These are phyloP conservation scores for Brachyalestes nurse DNA, from an alignment of 2,797 vertebrate species.

Conservation along the genomic window DNA sequence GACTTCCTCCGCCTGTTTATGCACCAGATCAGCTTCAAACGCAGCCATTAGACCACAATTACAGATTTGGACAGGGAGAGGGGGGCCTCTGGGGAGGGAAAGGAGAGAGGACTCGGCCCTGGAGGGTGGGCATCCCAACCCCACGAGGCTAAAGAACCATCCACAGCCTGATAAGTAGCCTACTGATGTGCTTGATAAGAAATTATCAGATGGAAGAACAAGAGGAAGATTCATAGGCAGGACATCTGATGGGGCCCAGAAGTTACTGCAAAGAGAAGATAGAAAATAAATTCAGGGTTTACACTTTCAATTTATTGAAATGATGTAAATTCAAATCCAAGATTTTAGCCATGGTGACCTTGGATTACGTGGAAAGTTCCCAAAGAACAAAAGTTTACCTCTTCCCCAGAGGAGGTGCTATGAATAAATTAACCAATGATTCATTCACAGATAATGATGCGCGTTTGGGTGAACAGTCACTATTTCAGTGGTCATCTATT, in stretches of 20 bases:
- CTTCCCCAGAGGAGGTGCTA: constrained; percentile 40
- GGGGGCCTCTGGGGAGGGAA: constrained; percentile 52
- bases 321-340: constrained; percentile 27
- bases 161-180: constrained; percentile 46
- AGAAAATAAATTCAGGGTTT: not conserved
- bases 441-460: constrained; percentile 62
- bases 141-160: constrained; percentile 43
- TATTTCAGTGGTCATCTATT: constrained; percentile 61
- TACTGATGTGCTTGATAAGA: constrained; percentile 51
- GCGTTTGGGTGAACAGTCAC: constrained; percentile 51
- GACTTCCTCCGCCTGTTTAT: constrained; percentile 93
- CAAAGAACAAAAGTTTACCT: constrained; percentile 13
- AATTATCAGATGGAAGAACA: constrained; percentile 48
- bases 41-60: constrained; percentile 92
- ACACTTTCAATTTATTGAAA: not conserved
- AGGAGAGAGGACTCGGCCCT: constrained; percentile 82
- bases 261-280: not conserved
- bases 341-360: constrained; percentile 9
- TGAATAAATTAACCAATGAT: constrained; percentile 56
- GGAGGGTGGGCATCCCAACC: constrained; percentile 83
- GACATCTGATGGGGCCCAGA: not conserved
- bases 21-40: constrained; percentile 95
- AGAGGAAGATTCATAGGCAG: not conserved
- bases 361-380: constrained; percentile 2
- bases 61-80: constrained; percentile 85